Conservation (phyloP, 1,140 invertebrate genomes). For the Cydia amplana region DNA sequence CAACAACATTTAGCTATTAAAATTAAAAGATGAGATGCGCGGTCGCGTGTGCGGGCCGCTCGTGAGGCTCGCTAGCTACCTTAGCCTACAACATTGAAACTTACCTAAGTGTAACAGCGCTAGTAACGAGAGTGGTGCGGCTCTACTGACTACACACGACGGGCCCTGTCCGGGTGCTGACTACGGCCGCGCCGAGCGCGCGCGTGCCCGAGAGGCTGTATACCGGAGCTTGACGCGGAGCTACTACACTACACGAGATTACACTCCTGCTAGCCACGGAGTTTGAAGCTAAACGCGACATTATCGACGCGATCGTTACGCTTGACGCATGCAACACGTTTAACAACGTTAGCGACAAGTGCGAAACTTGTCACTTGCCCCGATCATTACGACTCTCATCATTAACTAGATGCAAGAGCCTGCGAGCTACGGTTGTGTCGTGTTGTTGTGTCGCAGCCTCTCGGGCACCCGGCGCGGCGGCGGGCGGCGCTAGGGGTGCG, state of each 20-base stretch:
- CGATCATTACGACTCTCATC: too few species aligned
- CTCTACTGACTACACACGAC: slow-evolving; percentile 33
- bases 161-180: slow-evolving; percentile 14
- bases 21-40: slow-evolving; percentile 66
- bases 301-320: too few species aligned
- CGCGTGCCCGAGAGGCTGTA: slow-evolving; percentile 24
- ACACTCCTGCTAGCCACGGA: too few species aligned
- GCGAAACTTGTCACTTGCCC: neutral
- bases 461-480: neutral
- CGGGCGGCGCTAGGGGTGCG: slow-evolving; percentile 34
- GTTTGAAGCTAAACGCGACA: too few species aligned
- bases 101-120: slow-evolving; percentile 55
- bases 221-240: too few species aligned
- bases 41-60: slow-evolving; percentile 42
- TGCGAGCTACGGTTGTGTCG: too few species aligned
- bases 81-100: slow-evolving; percentile 70
- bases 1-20: slow-evolving; percentile 78
- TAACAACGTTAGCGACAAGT: too few species aligned
- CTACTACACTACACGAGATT: too few species aligned
- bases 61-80: slow-evolving; percentile 56
- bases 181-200: neutral
- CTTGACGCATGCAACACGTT: too few species aligned
- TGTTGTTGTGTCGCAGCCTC: neutral
- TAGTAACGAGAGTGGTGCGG: slow-evolving; percentile 39
- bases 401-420: too few species aligned